Evolutionary conservation across 2,113 vertebrate genomes (phyloP).

Genomic region (Pangasianodon gigas): DNA sequence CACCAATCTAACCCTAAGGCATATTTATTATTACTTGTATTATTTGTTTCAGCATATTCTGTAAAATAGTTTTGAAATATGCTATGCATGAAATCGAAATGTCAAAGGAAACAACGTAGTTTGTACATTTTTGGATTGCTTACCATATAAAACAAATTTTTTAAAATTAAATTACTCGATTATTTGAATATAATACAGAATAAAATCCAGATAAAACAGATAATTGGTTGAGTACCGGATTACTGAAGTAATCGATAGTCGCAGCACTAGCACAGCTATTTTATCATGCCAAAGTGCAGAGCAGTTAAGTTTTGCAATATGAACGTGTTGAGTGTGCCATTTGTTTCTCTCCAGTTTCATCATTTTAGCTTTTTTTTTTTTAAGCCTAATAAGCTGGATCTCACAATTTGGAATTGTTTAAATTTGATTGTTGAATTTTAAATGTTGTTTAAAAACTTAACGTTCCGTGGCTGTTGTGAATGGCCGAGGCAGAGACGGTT

Average conservation of each 20-base stretch:
- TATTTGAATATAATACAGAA: not conserved
- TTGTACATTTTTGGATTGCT: not conserved
- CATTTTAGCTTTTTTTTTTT: not conserved
- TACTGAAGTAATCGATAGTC: too few species aligned
- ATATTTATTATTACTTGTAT: not conserved
- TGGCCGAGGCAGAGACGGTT: not conserved
- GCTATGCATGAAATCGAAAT: not conserved
- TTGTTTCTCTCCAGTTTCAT: not conserved
- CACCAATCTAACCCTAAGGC: not conserved
- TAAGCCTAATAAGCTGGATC: not conserved
- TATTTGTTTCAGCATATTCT: not conserved
- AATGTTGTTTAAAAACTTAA: not conserved
- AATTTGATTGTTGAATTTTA: not conserved
- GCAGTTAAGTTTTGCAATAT: not conserved
- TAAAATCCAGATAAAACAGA: not conserved
- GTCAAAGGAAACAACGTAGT: not conserved
- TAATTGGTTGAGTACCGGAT: not conserved
- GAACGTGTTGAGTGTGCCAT: not conserved
- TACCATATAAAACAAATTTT: not conserved
- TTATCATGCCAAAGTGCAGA: not conserved
- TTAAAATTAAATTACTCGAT: not conserved
- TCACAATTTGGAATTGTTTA: not conserved
- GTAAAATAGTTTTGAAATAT: not conserved
- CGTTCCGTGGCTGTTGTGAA: constrained; percentile 1
- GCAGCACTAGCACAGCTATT: not conserved